A percentile compares a stretch with the other conserved stretches of the same genome.
These are phyloP conservation scores for Brenthis ino DNA, from an alignment of 2,888 invertebrate genomes.

Conservation along the genomic window DNA sequence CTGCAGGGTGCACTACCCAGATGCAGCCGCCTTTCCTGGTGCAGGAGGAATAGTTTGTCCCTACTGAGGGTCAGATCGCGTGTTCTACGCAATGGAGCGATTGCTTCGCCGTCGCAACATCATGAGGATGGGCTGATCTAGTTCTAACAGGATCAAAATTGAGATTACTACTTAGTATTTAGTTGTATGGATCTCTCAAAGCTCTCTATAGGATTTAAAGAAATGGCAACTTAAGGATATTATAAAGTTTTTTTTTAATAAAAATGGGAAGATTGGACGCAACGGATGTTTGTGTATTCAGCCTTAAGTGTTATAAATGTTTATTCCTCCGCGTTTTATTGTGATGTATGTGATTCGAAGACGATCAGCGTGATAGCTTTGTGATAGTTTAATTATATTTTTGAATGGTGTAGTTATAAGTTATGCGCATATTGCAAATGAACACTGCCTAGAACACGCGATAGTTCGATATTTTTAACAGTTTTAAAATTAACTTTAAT, in stretches of 20 bases:
- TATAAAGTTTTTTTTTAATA: background rate
- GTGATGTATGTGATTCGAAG: conserved; percentile 42
- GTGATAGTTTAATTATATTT: conserved; percentile 63
- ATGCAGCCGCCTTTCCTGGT: conserved; percentile 73
- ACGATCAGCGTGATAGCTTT: conserved; percentile 63
- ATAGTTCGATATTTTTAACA: conserved; percentile 52
- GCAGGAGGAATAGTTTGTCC: conserved; percentile 85
- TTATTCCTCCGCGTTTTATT: conserved; percentile 37
- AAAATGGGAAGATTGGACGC: conserved; percentile 12
- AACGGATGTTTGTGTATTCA: conserved; percentile 25
- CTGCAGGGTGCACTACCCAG: conserved; percentile 86
- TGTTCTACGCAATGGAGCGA: conserved; percentile 80
- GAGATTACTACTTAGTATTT: conserved; percentile 18
- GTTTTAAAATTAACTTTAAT: conserved; percentile 58
- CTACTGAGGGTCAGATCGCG: conserved; percentile 81
- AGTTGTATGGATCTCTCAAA: conserved; percentile 9
- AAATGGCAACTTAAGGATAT: background rate
- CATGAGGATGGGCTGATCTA: conserved; percentile 76
- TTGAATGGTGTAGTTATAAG: conserved; percentile 48
- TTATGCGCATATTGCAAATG: conserved; percentile 56
- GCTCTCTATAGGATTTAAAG: conserved; percentile 1
- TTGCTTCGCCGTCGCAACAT: conserved; percentile 76
- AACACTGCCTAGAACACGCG: conserved; percentile 78
- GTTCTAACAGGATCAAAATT: conserved; percentile 20
- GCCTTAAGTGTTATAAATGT: conserved; percentile 39